Conservation (phyloP, 2,797 vertebrate genomes). For the Hephaestus fuliginosus region DNA sequence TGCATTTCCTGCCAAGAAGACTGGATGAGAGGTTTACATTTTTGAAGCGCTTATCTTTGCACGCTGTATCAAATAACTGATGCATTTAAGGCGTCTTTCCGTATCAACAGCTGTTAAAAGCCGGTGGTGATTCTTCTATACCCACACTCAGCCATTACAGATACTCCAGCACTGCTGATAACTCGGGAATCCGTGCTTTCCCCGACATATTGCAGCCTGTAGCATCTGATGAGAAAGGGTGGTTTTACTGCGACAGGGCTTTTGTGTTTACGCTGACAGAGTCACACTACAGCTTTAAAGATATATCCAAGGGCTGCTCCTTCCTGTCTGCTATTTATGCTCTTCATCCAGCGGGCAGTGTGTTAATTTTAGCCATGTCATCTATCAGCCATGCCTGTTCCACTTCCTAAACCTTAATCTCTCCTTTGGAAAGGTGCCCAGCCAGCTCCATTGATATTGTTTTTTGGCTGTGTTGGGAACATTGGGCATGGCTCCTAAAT, state of each 20-base stretch:
- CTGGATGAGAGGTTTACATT: conserved; percentile 3
- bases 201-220: not conserved
- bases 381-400: conserved; percentile 80
- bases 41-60: not conserved
- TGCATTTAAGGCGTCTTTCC: not conserved
- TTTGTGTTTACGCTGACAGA: conserved; percentile 48
- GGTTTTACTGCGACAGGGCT: not conserved
- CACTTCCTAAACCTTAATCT: conserved; percentile 84
- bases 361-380: conserved; percentile 86
- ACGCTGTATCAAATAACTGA: not conserved
- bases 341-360: conserved; percentile 75
- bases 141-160: not conserved
- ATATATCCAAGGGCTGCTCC: conserved; percentile 50
- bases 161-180: not conserved
- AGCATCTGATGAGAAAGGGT: not conserved
- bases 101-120: not conserved
- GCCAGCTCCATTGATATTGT: conserved; percentile 61
- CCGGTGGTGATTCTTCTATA: not conserved
- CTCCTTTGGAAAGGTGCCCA: conserved; percentile 70
- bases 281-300: conserved; percentile 48
- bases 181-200: not conserved
- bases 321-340: conserved; percentile 81
- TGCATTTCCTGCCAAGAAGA: conserved; percentile 4
- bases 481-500: conserved; percentile 46
- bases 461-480: conserved; percentile 52